Conservation (phyloP, 2,113 vertebrate genomes). For the Hypocryptadius cinnamomeus region DNA sequence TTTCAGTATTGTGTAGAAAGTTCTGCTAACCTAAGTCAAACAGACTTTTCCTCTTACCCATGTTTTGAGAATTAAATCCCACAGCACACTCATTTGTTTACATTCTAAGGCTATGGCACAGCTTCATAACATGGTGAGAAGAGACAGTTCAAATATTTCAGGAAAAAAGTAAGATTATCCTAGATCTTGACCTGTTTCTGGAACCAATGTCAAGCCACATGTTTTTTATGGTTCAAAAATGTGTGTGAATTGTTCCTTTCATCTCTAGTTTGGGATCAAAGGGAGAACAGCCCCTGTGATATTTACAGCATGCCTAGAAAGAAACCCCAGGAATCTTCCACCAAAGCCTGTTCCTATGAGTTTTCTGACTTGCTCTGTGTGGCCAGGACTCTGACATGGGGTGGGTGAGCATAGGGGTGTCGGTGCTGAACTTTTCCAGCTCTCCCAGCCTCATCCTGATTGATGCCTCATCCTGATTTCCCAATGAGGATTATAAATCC, state of each 20-base stretch:
- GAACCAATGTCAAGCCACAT: not conserved
- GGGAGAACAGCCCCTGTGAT: not conserved
- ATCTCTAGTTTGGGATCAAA: slow-evolving; percentile 23
- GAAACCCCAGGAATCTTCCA: not conserved
- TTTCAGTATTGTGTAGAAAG: not conserved
- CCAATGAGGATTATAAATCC: not conserved
- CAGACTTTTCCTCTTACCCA: not conserved
- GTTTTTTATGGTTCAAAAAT: not conserved
- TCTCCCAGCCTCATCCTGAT: not conserved
- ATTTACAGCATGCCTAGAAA: not conserved
- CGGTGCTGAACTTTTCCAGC: not conserved
- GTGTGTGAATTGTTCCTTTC: not conserved
- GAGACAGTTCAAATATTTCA: not conserved
- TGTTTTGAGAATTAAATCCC: not conserved
- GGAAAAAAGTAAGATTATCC: not conserved
- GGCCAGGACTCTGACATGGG: not conserved
- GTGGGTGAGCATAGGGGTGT: not conserved
- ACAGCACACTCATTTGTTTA: not conserved
- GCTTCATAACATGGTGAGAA: not conserved
- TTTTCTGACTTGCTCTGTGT: not conserved
- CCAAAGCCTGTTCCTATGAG: not conserved
- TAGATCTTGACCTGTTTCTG: not conserved
- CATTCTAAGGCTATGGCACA: not conserved
- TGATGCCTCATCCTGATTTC: not conserved
- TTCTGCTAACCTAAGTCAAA: not conserved